Evolutionary conservation across 2,113 vertebrate genomes (phyloP), one percentile per base, ranked within the genome.

Genomic region (Nestor notabilis): DNA sequence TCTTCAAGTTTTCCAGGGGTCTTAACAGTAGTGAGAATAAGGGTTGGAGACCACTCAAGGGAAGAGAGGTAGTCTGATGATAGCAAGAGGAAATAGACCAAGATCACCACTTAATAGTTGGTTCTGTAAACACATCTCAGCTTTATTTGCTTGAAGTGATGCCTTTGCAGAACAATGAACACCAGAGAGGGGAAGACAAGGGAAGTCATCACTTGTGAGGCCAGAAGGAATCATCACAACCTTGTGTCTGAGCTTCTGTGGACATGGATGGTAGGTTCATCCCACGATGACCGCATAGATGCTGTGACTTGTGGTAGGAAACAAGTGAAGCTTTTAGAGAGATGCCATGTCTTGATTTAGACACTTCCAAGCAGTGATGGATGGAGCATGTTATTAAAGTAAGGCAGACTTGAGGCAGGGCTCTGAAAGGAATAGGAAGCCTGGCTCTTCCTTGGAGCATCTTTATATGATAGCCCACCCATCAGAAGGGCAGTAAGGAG

Each of bases 251-350:
- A 83, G 4, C 10, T 85, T 21, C 39, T 35, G 35, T 2, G 8
- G 58, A 11, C 25, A 37, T 29, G 11, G 3, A 11, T 41, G 23
- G 33, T 7, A 9, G 5, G 16, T 28, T 90, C 56, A 24, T n/a
- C 58, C 49, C 27, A 23, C 3, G 1, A 17, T 11, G 29, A 13
- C 21, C 46, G 29, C 9, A 3, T 0, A 4, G 71, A 21, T 60
- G 20, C n/a, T 50, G 28, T 23, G 20, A 25, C 35, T 17, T 13
- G 43, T 44, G 27, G 37, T n/a, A 37, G 13, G 41, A 80, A 46
- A 3, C 4, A 17, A 64, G 8, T 10, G 15, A 65, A 70, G 6
- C 25, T 82, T 15, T 23, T 21, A 20, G 37, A 76, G 28, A 70
- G 53, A 2, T 12, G 14, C 5, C 5, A 5, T 16, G 13, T 27